Percentiles rank a stretch among this genome's conserved stretches.
These are phyloP conservation scores for Alauda arvensis DNA, from an alignment of 2,797 vertebrate genomes.

Conservation along the genomic window DNA sequence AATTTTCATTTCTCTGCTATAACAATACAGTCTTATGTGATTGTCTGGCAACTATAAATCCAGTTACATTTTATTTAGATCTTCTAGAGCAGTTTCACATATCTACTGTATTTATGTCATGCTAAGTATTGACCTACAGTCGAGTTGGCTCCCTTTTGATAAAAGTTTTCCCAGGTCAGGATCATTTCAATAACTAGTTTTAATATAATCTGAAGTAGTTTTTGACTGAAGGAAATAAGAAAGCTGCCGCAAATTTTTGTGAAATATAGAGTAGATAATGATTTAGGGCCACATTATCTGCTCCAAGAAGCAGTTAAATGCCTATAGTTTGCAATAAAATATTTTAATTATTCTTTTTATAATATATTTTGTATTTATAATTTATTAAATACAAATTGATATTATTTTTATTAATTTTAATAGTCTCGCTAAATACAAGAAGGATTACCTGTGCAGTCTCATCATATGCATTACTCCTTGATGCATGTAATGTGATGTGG, in stretches of 20 bases:
- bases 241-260: not conserved
- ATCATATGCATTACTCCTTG: slow-evolving; percentile 79
- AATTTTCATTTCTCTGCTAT: not conserved
- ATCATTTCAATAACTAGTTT: not conserved
- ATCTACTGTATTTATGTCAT: not conserved
- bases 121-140: not conserved
- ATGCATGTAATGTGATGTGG: slow-evolving; percentile 76
- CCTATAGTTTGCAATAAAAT: not conserved
- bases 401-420: not conserved
- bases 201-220: not conserved
- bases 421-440: slow-evolving; percentile 71
- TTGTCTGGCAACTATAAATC: not conserved
- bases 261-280: not conserved
- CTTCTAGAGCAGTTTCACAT: not conserved
- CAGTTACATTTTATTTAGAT: not conserved
- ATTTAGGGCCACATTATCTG: not conserved
- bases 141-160: not conserved
- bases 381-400: too few species aligned
- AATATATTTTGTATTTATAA: too few species aligned
- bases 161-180: not conserved
- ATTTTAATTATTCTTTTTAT: not conserved
- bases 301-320: not conserved
- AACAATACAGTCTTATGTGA: not conserved
- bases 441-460: slow-evolving; percentile 77
- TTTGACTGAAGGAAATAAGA: not conserved